These are phyloP conservation scores for Oscheius sp. DNA, from an alignment of 1,140 invertebrate species.

Conservation along the genomic window DNA sequence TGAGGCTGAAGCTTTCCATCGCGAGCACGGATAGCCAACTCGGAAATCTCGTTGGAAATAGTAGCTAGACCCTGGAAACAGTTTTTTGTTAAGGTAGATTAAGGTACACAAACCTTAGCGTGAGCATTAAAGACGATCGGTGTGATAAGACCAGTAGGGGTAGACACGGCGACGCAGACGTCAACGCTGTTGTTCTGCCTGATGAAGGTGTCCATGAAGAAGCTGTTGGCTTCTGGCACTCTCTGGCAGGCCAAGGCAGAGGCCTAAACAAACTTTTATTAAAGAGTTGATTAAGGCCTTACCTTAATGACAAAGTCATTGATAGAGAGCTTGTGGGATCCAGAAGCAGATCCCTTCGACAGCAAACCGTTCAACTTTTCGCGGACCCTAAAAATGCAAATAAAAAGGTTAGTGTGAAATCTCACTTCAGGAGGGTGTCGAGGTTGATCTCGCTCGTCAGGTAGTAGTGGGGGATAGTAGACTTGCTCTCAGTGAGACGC, in stretches of 20 bases:
- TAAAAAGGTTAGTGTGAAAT: constrained; percentile 14
- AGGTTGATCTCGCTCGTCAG: constrained; percentile 81
- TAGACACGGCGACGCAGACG: constrained; percentile 92
- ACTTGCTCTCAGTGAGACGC: constrained; percentile 83
- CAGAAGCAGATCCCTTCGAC: constrained; percentile 66
- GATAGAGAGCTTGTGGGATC: constrained; percentile 76
- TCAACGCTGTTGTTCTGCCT: constrained; percentile 91
- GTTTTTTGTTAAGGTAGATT: background rate
- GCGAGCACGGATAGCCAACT: constrained; percentile 82
- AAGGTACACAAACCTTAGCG: constrained; percentile 71
- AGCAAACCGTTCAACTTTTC: constrained; percentile 73
- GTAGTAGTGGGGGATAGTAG: constrained; percentile 93
- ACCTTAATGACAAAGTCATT: constrained; percentile 97
- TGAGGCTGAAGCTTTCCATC: constrained; percentile 90
- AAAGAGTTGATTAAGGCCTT: background rate
- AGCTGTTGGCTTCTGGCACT: constrained; percentile 90
- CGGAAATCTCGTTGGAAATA: constrained; percentile 81
- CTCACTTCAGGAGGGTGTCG: constrained; percentile 71
- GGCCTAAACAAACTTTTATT: constrained; percentile 57
- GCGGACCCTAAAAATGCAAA: constrained; percentile 69
- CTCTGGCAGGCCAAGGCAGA: constrained; percentile 83
- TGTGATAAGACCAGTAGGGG: constrained; percentile 89
- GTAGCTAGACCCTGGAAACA: constrained; percentile 73
- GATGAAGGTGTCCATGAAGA: constrained; percentile 91
- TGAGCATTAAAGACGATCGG: constrained; percentile 94